Base-by-base conservation (phyloP, 2,888 invertebrate species). In the Timema cristinae region DNA sequence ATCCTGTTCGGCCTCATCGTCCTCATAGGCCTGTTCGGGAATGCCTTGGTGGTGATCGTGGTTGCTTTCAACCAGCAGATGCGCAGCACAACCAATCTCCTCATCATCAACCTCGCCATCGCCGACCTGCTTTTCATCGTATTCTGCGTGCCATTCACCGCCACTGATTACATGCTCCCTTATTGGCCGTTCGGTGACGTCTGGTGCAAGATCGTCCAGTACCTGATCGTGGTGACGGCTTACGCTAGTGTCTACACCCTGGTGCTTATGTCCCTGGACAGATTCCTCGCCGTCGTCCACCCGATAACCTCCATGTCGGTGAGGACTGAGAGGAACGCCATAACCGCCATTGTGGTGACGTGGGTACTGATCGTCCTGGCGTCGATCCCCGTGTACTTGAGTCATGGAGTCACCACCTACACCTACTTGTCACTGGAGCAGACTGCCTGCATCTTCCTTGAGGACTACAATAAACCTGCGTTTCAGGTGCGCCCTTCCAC, bases 121-220 rank as follows among this genome's bases (percentile, higher is more conserved):
- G 95, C 97, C 54, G 97, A 97, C 81, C 85, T 97, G 50, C 87
- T 94, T 50, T 97, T 97, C 82, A 94, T 97, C 61, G 88, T 95
- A 70, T 94, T 96, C 83, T 97, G 97, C 83, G 95, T 97, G 16
- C 97, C 97, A 0, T 95, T 95, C 82, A 97, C 97, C 0, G 96
- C 95, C 0, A 91, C 93, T 15, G 94, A 94, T 79, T 97, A 95
- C 81, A 92, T 94, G 0, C 84, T 94, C 79, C 90, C 92, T 7
- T 87, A 89, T 79, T 97, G 96, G 96, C 94, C 95, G 0, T 95
- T 97, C 79, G 96, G 97, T 10, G 90, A 91, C 79, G 84, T 90
- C 80, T 94, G 94, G 91, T 97, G 96, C 84, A 93, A 93, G 83
- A 89, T 92, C 47, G 93, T 95, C 11, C 95, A 96, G 81, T 97